These are phyloP conservation scores for Lophura swinhoii DNA, from an alignment of 2,797 vertebrate genomes.

Conservation along the genomic window DNA sequence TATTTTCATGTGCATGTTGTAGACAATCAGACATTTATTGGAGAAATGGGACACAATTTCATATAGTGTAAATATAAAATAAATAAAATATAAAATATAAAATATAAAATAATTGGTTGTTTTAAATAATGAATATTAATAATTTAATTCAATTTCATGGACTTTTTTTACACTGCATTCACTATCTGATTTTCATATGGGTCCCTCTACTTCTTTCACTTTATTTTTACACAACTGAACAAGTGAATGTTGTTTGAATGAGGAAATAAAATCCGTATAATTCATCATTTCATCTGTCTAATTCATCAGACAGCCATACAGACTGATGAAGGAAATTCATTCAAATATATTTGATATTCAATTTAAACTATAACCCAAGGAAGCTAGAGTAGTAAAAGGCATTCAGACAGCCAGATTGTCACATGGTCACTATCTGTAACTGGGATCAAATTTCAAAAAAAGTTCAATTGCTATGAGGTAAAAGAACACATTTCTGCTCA, in stretches of 20 bases:
- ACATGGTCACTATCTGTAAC: not conserved
- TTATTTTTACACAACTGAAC: not conserved
- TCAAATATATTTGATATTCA: not conserved
- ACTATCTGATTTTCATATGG: not conserved
- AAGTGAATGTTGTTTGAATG: not conserved
- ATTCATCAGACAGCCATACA: not conserved
- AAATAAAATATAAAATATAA: not conserved
- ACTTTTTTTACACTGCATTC: not conserved
- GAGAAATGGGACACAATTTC: not conserved
- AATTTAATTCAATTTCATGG: not conserved
- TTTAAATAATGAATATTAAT: not conserved
- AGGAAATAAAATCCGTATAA: not conserved
- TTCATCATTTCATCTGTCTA: not conserved
- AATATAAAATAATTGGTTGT: too few relatives aligned
- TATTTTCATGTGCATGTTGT: not conserved
- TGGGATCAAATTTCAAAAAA: not conserved
- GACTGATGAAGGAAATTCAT: not conserved
- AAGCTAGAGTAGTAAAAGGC: not conserved
- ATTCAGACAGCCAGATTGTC: not conserved
- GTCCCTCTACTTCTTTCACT: fast-evolving
- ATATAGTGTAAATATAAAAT: not conserved
- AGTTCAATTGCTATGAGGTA: not conserved
- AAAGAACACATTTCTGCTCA: not conserved
- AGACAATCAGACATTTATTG: not conserved
- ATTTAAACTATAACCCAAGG: not conserved